Percentiles rank a stretch among this genome's conserved stretches.
These are phyloP conservation scores for Mechanitis messenoides DNA, from an alignment of 2,888 invertebrate genomes.

Conservation along the genomic window DNA sequence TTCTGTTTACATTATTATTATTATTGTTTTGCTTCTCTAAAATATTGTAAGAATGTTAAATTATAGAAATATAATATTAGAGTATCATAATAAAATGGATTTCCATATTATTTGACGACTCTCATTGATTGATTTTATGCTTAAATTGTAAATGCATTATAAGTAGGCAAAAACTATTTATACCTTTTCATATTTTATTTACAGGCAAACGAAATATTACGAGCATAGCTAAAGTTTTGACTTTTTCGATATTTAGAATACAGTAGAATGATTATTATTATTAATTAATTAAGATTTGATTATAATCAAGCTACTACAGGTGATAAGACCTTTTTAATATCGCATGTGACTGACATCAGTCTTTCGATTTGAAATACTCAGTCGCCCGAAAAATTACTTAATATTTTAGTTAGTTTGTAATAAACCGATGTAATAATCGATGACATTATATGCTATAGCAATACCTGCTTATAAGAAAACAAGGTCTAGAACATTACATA, in stretches of 20 bases:
- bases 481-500: background rate
- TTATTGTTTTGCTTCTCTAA: background rate
- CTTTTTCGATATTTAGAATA: no score
- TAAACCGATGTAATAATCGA: conserved; percentile 16
- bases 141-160: no score
- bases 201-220: no score
- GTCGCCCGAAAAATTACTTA: conserved; percentile 39
- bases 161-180: no score
- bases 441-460: conserved; percentile 12
- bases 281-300: no score
- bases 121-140: no score
- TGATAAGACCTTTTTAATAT: conserved; percentile 18
- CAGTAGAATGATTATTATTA: no score
- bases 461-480: background rate
- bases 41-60: background rate
- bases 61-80: no score
- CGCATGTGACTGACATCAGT: conserved; percentile 18
- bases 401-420: conserved; percentile 16
- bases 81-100: no score
- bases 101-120: no score
- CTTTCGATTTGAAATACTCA: conserved; percentile 29
- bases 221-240: no score
- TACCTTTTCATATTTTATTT: no score
- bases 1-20: background rate
- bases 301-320: conserved; percentile 22